phyloP scores from a whole-genome alignment of 2,113 vertebrate species.

The Ammospiza nelsoni region DNA sequence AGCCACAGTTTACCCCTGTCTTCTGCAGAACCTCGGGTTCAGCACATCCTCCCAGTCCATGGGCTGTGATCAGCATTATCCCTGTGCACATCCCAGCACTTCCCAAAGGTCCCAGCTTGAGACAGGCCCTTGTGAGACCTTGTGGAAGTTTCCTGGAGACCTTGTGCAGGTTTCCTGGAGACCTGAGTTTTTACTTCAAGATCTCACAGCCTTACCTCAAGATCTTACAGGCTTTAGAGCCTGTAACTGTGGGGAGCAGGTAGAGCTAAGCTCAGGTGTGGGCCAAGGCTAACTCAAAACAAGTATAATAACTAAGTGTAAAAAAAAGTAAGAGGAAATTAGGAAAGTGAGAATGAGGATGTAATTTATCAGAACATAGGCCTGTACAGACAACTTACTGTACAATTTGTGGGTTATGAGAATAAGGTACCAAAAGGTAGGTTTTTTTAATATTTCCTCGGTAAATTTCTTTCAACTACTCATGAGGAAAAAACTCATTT shows the following conservation, averaged over 20 bases:
- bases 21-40: neutral
- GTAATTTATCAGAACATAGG: neutral
- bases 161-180: neutral
- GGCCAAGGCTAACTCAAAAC: neutral
- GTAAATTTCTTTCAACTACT: neutral
- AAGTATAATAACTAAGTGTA: neutral
- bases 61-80: neutral
- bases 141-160: neutral
- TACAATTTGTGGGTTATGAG: neutral
- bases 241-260: neutral
- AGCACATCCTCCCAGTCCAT: neutral
- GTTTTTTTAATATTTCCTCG: neutral
- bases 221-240: neutral
- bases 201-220: neutral
- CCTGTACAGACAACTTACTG: neutral
- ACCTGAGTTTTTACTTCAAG: neutral
- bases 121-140: too few species aligned
- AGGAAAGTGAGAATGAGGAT: neutral
- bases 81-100: accelerated
- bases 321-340: neutral
- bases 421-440: neutral
- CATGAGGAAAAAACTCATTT: neutral
- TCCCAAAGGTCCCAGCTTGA: neutral
- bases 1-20: neutral
- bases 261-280: neutral